Conservation (phyloP, 2,797 vertebrate species). For the Lutjanus campechanus region DNA sequence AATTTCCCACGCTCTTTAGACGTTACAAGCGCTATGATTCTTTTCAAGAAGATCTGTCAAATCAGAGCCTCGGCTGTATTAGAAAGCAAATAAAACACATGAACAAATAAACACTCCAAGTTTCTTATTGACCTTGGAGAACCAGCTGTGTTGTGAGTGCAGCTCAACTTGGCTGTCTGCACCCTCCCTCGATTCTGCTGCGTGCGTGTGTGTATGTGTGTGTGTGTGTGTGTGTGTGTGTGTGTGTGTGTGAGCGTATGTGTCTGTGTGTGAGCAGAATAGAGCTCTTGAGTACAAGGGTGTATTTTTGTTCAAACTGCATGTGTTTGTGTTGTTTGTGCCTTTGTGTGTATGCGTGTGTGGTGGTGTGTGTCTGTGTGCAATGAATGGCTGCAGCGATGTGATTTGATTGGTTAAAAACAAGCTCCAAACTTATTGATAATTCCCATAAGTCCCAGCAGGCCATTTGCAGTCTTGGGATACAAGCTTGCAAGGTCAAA, state of each 20-base stretch:
- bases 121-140: constrained; percentile 77
- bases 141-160: constrained; percentile 78
- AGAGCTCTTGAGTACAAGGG: constrained; percentile 43
- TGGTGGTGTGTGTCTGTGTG: constrained; percentile 20
- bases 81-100: constrained; percentile 78
- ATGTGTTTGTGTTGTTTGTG: constrained; percentile 26
- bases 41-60: constrained; percentile 77
- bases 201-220: constrained; percentile 42
- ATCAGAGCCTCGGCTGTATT: constrained; percentile 65
- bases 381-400: constrained; percentile 7
- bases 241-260: constrained; percentile 29
- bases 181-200: constrained; percentile 29
- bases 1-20: constrained; percentile 77
- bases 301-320: constrained; percentile 37
- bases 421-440: constrained; percentile 32
- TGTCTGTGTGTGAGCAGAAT: constrained; percentile 13
- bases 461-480: background rate
- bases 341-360: background rate
- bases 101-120: constrained; percentile 79
- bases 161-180: constrained; percentile 60
- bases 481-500: constrained; percentile 5
- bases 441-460: constrained; percentile 15
- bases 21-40: constrained; percentile 56
- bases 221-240: constrained; percentile 43
- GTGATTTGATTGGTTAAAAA: constrained; percentile 34